Evolutionary conservation across 2,113 vertebrate species (phyloP).

Genomic region (Heloderma charlesbogerti): DNA sequence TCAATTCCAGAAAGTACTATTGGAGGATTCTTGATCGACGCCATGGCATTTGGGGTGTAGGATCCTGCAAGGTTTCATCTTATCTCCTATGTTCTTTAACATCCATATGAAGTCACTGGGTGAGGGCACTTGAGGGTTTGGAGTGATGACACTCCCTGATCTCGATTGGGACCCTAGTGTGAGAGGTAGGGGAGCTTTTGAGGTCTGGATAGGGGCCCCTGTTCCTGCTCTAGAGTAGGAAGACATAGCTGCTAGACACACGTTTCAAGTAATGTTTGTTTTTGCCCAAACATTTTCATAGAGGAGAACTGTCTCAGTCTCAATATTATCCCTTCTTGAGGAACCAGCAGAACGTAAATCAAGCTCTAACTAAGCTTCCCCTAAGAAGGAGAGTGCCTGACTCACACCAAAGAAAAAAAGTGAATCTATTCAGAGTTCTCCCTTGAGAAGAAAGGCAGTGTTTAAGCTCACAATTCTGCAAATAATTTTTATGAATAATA

Average conservation of each 20-base stretch:
- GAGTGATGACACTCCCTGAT: too few species aligned
- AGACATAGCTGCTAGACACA: not conserved
- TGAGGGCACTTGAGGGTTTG: too few species aligned
- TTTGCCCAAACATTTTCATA: not conserved
- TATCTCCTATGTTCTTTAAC: too few species aligned
- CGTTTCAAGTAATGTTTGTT: too few species aligned
- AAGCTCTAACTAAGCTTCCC: not conserved
- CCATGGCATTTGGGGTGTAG: too few species aligned
- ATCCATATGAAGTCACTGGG: too few species aligned
- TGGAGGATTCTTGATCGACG: too few species aligned
- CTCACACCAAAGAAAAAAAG: not conserved
- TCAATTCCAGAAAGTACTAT: too few species aligned
- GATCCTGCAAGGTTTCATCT: too few species aligned
- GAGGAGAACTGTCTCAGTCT: not conserved
- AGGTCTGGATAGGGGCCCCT: too few species aligned
- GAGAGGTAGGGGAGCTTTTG: too few species aligned
- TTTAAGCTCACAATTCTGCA: constrained; percentile 13
- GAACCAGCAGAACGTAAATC: not conserved
- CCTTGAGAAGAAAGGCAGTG: not conserved
- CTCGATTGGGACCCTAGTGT: too few species aligned
- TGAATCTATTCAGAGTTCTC: not conserved
- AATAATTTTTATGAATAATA: constrained; percentile 35
- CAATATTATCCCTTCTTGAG: not conserved
- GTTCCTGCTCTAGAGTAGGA: not conserved
- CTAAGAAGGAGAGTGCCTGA: not conserved